A percentile compares a stretch with the other conserved stretches of the same genome.
Evolutionary conservation across 2,113 vertebrate genomes (phyloP).

Genomic region (Vulpes lagopus): DNA sequence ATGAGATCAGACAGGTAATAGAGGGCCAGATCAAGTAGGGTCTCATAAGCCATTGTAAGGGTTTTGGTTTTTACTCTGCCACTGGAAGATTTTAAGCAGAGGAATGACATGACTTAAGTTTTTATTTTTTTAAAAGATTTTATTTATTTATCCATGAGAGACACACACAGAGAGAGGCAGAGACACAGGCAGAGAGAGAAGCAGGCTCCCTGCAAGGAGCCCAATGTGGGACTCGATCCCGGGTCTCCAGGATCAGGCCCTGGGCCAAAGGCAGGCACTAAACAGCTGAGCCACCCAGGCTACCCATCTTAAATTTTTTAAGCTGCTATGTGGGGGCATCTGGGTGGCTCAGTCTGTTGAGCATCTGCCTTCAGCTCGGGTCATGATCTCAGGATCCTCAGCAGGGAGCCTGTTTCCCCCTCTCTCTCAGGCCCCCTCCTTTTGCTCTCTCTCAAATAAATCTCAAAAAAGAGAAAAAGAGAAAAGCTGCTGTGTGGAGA

Average conservation of each 20-base stretch:
- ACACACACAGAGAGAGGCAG: no score
- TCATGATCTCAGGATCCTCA: background rate
- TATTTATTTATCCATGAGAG: no score
- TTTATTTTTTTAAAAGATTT: background rate
- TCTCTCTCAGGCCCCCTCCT: background rate
- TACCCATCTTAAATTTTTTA: background rate
- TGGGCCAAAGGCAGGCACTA: no score
- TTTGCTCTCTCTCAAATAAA: background rate
- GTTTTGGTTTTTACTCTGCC: background rate
- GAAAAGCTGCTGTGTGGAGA: background rate
- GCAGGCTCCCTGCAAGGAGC: no score
- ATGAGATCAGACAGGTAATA: background rate
- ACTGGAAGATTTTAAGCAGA: background rate
- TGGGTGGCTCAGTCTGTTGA: background rate
- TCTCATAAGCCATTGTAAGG: background rate
- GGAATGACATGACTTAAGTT: background rate
- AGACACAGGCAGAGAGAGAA: no score
- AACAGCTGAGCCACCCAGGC: no score
- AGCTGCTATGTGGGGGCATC: background rate
- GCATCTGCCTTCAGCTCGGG: background rate
- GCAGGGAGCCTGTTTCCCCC: background rate
- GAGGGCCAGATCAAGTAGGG: background rate
- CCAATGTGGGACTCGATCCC: no score
- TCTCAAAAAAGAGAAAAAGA: background rate
- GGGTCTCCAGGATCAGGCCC: no score